Evolutionary conservation across 2,113 vertebrate genomes (phyloP).

Genomic region (Tiliqua scincoides): DNA sequence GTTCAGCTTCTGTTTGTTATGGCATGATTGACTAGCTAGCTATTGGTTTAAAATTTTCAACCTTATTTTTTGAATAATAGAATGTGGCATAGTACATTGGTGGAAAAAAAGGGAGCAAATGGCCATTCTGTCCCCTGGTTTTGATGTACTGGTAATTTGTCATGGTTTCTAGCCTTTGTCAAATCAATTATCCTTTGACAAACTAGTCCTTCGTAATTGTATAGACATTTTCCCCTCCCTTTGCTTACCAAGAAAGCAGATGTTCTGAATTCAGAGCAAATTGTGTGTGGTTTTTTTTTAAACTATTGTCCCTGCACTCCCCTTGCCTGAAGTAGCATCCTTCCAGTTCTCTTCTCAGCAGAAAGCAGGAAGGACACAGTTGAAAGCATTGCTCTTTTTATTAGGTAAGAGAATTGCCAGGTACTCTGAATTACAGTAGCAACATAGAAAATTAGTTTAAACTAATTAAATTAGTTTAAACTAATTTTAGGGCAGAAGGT

Average conservation of each 20-base stretch:
- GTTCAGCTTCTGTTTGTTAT: too few relatives aligned
- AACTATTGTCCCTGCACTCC: neutral
- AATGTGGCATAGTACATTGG: neutral
- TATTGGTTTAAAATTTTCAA: neutral
- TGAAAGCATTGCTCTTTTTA: too few relatives aligned
- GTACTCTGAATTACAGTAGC: neutral
- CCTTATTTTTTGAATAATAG: neutral
- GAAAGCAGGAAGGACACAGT: neutral
- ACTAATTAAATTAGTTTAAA: too few relatives aligned
- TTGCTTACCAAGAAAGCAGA: neutral
- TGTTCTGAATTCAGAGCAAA: neutral
- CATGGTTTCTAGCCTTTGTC: neutral
- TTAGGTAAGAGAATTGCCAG: neutral
- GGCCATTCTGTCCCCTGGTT: neutral
- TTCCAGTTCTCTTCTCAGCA: neutral
- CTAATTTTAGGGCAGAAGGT: too few relatives aligned
- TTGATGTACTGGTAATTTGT: neutral
- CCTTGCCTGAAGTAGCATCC: neutral
- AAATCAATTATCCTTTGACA: neutral
- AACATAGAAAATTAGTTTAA: neutral
- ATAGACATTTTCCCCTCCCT: neutral
- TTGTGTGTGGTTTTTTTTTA: too few relatives aligned
- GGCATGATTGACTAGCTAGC: neutral
- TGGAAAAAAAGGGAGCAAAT: neutral
- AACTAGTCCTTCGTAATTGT: neutral